Percentiles rank a stretch among this genome's conserved stretches.
phyloP scores from a whole-genome alignment of 2,888 invertebrate genomes.

The Eugnorisma glareosa region DNA sequence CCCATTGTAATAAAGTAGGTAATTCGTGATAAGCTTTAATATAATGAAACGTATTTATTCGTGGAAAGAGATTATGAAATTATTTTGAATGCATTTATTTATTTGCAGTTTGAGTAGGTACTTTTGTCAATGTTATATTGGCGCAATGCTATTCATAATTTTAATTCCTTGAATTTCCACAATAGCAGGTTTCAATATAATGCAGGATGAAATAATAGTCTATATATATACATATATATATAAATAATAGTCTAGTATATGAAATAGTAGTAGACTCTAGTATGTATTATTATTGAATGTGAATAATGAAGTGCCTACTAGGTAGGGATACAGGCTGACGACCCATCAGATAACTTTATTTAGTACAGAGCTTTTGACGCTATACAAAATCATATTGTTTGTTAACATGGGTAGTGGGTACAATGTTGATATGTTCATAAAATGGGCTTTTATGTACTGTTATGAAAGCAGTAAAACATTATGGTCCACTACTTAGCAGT shows the following conservation, averaged over 20 bases:
- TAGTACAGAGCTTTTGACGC: background rate
- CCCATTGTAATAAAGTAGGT: background rate
- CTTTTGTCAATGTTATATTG: background rate
- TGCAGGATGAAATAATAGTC: background rate
- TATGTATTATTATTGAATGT: background rate
- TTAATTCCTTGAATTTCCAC: background rate
- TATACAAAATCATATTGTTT: background rate
- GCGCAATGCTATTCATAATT: background rate
- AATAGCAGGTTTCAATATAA: background rate
- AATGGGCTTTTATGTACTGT: background rate
- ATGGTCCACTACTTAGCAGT: background rate
- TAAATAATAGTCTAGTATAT: too few relatives aligned
- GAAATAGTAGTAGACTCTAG: too few relatives aligned
- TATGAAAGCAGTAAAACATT: background rate
- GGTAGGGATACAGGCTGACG: background rate
- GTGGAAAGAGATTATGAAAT: background rate
- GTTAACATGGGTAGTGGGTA: background rate
- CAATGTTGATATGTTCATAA: background rate
- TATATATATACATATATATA: too few relatives aligned
- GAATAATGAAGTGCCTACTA: background rate
- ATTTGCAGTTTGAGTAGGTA: background rate
- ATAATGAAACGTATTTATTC: conserved; percentile 13
- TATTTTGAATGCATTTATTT: conserved; percentile 1
- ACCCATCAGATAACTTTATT: background rate
- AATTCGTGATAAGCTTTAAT: conserved; percentile 9